Percentiles rank a stretch among this genome's conserved stretches.
Evolutionary conservation across 2,113 vertebrate species (phyloP).

Genomic region (Apus apus): DNA sequence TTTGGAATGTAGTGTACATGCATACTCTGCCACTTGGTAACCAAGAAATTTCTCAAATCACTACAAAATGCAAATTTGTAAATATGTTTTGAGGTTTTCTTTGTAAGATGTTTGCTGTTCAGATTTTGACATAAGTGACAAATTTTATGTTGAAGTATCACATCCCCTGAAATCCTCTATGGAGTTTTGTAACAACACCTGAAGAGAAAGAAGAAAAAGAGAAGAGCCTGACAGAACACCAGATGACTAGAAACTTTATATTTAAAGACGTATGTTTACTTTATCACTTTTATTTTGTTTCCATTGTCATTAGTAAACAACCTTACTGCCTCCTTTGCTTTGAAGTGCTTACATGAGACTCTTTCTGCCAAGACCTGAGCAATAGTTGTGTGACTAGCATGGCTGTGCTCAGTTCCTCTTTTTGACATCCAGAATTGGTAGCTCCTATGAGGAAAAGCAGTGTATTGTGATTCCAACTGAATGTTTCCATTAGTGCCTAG

Average conservation of each 20-base stretch:
- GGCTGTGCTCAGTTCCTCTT: neutral
- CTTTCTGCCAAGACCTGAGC: neutral
- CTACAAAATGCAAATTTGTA: conserved; percentile 68
- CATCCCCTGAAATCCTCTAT: conserved; percentile 43
- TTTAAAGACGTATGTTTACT: conserved; percentile 37
- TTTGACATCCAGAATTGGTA: neutral
- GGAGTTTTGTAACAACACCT: conserved; percentile 60
- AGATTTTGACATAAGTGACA: conserved; percentile 62
- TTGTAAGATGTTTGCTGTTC: conserved; percentile 62
- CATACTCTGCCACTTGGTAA: conserved; percentile 20
- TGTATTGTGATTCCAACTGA: neutral
- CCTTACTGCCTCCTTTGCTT: conserved; percentile 1
- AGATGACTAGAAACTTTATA: neutral
- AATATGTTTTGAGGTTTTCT: conserved; percentile 51
- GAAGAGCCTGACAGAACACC: neutral
- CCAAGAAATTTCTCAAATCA: conserved; percentile 35
- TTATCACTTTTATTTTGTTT: conserved; percentile 20
- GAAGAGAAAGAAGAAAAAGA: neutral
- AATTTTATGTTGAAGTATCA: conserved; percentile 35
- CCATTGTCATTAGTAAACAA: conserved; percentile 43
- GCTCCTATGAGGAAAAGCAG: neutral
- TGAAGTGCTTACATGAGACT: neutral
- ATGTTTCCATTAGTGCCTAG: neutral
- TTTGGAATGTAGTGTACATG: conserved; percentile 56
- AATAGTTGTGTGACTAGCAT: neutral